A percentile compares a stretch with the other conserved stretches of the same genome.
Evolutionary conservation across 1,140 invertebrate genomes (phyloP).

Genomic region (Orchesella cincta): DNA sequence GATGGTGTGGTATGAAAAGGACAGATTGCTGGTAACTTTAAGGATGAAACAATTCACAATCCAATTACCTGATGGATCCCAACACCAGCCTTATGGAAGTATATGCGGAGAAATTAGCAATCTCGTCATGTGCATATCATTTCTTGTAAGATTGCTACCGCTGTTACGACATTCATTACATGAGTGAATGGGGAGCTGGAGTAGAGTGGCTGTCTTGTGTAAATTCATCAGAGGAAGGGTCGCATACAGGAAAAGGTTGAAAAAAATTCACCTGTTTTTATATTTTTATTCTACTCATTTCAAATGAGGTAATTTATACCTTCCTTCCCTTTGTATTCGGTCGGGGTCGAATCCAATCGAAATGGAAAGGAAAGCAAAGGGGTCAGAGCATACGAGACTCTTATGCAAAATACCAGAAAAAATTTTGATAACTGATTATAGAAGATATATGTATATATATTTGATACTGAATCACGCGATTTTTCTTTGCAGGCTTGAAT

Average conservation of each 20-base stretch:
- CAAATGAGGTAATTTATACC: background rate
- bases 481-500: background rate
- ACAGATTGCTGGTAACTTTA: background rate
- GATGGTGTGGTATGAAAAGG: background rate
- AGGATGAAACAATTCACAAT: background rate
- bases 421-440: background rate
- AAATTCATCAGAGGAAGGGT: background rate
- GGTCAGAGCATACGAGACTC: background rate
- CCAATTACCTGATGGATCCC: background rate
- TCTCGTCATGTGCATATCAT: constrained; percentile 5
- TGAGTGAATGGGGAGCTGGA: no score
- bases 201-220: no score
- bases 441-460: background rate
- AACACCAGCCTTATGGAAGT: background rate
- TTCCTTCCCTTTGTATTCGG: no score
- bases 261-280: background rate
- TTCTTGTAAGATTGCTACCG: no score
- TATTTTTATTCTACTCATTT: background rate
- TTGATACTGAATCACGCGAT: background rate
- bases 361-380: no score
- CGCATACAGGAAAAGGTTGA: background rate
- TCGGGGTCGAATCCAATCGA: no score
- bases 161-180: no score
- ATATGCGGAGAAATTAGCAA: background rate
- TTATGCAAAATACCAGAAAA: background rate